Percentiles rank a stretch among this genome's conserved stretches.
Conservation (phyloP, 1,140 invertebrate genomes). For the Laupala kohalensis region DNA sequence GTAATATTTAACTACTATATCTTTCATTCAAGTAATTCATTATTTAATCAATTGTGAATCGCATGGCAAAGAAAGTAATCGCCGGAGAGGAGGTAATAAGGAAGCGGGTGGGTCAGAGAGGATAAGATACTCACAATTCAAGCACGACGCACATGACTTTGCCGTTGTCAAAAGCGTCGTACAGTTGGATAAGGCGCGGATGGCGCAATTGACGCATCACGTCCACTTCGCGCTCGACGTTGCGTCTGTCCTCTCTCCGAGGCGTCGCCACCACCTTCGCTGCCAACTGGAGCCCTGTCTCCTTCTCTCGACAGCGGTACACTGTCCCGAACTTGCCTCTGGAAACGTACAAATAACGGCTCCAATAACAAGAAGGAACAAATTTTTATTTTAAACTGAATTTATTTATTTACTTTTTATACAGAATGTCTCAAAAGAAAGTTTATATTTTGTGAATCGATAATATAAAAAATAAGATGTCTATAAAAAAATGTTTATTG, state of each 20-base stretch:
- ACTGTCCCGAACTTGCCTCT: constrained; percentile 98
- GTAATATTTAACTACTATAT: neutral
- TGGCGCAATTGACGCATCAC: constrained; percentile 91
- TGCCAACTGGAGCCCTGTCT: constrained; percentile 65
- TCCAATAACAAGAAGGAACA: too few species aligned
- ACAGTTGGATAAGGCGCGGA: constrained; percentile 86
- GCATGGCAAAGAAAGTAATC: too few species aligned
- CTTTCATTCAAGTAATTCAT: neutral
- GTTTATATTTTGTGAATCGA: too few species aligned
- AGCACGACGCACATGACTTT: constrained; percentile 89
- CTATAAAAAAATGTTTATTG: too few species aligned
- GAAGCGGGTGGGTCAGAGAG: too few species aligned
- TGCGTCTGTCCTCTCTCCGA: constrained; percentile 71
- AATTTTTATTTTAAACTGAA: too few species aligned
- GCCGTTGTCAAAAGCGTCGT: constrained; percentile 86
- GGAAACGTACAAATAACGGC: neutral
- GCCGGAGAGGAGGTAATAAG: neutral
- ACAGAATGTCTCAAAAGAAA: too few species aligned
- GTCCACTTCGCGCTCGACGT: constrained; percentile 89
- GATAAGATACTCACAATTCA: constrained; percentile 72
- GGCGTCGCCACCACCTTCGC: constrained; percentile 84
- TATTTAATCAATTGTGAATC: neutral
- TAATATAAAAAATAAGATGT: too few species aligned
- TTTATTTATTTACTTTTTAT: too few species aligned
- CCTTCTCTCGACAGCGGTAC: constrained; percentile 78